phyloP scores from a whole-genome alignment of 2,113 vertebrate species.

The Microcebus murinus region DNA sequence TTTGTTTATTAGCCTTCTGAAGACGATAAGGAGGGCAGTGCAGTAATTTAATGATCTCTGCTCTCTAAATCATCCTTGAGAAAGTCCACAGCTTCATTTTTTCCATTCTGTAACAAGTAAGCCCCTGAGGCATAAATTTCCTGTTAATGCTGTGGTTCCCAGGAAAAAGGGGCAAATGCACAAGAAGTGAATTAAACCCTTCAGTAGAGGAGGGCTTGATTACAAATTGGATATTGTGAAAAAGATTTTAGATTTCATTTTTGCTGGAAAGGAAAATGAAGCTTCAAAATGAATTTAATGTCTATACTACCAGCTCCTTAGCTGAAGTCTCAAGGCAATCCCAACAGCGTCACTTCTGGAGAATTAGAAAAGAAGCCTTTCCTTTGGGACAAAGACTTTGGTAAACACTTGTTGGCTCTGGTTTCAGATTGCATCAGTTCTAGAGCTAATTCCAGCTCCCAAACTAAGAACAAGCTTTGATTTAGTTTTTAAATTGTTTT shows the following conservation, averaged over 20 bases:
- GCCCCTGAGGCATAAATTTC: constrained; percentile 37
- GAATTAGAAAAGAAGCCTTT: not conserved
- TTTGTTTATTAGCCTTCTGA: not conserved
- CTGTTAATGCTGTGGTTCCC: constrained; percentile 9
- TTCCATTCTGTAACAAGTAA: not conserved
- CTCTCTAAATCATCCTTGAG: constrained; percentile 29
- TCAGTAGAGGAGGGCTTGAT: not conserved
- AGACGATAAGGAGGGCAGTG: constrained; percentile 38
- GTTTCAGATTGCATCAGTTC: constrained; percentile 41
- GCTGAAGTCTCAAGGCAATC: not conserved
- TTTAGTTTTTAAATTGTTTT: constrained; percentile 48
- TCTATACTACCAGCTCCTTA: not conserved
- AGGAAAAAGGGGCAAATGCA: not conserved
- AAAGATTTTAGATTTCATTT: not conserved
- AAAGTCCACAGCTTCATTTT: constrained; percentile 13
- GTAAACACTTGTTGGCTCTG: constrained; percentile 34
- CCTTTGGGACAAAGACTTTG: not conserved
- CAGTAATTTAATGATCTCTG: not conserved
- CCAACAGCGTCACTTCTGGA: not conserved
- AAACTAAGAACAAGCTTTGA: constrained; percentile 43
- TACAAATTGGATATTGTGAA: not conserved
- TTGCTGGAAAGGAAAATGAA: constrained; percentile 39
- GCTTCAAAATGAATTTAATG: constrained; percentile 35
- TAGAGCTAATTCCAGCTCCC: constrained; percentile 3
- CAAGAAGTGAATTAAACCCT: not conserved